These are phyloP conservation scores for Hydropotes inermis DNA, from an alignment of 2,113 vertebrate species.

Conservation along the genomic window DNA sequence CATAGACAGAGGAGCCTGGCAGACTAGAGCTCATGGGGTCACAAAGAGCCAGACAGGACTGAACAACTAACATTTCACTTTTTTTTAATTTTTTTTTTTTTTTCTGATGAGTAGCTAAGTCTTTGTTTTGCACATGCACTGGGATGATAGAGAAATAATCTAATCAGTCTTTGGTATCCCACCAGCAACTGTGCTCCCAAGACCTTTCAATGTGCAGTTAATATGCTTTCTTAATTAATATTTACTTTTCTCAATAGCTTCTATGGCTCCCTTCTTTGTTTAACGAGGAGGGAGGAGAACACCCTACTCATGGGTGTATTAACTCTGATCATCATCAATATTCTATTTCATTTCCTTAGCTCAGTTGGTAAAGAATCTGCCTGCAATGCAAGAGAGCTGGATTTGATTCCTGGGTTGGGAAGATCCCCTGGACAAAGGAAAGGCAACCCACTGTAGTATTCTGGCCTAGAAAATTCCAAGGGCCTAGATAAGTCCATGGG, in stretches of 20 bases:
- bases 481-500: background rate
- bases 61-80: background rate
- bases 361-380: background rate
- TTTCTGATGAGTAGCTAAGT: background rate
- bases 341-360: slow-evolving; percentile 26
- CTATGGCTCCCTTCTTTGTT: background rate
- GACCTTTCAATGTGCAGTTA: background rate
- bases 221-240: background rate
- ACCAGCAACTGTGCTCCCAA: background rate
- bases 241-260: background rate
- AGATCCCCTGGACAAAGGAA: background rate
- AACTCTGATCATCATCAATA: slow-evolving; percentile 9
- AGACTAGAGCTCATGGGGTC: background rate
- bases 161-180: background rate
- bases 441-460: background rate
- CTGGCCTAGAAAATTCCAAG: background rate
- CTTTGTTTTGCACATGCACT: background rate
- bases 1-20: background rate
- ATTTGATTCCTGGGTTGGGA: background rate
- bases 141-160: background rate
- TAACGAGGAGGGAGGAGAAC: background rate
- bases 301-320: background rate
- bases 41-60: background rate
- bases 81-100: background rate
- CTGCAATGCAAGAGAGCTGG: background rate